Evolutionary conservation across 2,888 invertebrate genomes (phyloP).

Genomic region (Dasypolia templi): DNA sequence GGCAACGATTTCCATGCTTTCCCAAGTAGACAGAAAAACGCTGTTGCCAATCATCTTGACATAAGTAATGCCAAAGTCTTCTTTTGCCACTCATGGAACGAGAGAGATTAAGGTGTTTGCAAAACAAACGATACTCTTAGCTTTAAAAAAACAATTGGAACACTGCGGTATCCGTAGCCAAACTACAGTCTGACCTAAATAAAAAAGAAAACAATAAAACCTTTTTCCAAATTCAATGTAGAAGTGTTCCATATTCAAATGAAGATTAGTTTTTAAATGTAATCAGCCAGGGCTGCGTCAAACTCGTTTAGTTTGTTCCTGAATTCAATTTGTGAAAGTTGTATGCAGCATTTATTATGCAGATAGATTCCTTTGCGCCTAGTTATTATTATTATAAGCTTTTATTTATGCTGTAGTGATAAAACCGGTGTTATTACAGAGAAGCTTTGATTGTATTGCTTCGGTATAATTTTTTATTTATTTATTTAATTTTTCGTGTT

Average conservation of each 20-base stretch:
- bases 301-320: slow-evolving; percentile 56
- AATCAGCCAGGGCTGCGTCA: slow-evolving; percentile 45
- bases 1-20: background rate
- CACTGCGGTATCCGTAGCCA: slow-evolving; percentile 39
- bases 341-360: slow-evolving; percentile 67
- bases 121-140: background rate
- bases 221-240: slow-evolving; percentile 30
- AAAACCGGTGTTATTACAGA: background rate
- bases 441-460: background rate
- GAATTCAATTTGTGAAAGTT: slow-evolving; percentile 62
- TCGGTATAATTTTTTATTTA: background rate
- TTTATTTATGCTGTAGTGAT: slow-evolving; percentile 25
- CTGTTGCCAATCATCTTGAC: background rate
- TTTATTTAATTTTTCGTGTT: background rate
- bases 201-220: slow-evolving; percentile 42
- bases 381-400: slow-evolving; percentile 16
- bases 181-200: slow-evolving; percentile 44
- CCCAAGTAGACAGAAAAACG: background rate
- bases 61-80: background rate
- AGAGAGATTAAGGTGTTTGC: background rate
- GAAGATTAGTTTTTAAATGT: slow-evolving; percentile 57
- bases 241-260: slow-evolving; percentile 58
- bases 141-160: slow-evolving; percentile 6
- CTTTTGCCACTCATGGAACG: background rate
- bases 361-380: slow-evolving; percentile 45